Evolutionary conservation across 2,797 vertebrate species (phyloP), one percentile per base, ranked within the genome.

Genomic region (Micrastur ruficollis): DNA sequence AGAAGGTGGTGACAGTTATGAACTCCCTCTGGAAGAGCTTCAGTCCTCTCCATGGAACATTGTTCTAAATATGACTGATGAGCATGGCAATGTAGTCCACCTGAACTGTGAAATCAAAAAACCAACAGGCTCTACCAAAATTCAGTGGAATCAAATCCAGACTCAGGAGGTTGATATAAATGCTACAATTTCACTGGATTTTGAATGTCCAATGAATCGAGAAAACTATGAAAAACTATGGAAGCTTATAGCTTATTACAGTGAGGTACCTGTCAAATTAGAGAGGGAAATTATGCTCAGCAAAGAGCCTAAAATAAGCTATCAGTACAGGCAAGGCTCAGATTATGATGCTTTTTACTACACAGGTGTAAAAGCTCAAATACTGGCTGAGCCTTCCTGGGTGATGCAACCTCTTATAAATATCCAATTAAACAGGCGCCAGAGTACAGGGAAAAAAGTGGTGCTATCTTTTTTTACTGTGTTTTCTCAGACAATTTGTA

Each of bases 211-310:
- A 1, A 98, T 99, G 89, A 98, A 98, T 20, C 97, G 99, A 84
- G 98, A 98, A 19, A 98, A 97, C 73, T 99, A 99, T 32, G 99
- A 99, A 92, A 98, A 98, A 17, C 86, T 99, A 2, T 99, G 99
- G 99, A 98, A 99, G 55, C 97, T 99, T 23, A 98, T 99, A 19
- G 99, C 99, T 2, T 99, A 99, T 82, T 99, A 99, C 92, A 99
- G 99, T 66, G 99, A 98, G 50, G 98, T 98, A 4, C 99, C 99
- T 9, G 98, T 99, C 14, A 99, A 98, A 63, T 93, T 99, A 78
- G 96, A 98, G 94, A 98, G 98, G 14, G 98, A 98, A 15, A 3
- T 78, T 13, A 75, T 97, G 93, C 95, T 98, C 40, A 97, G 93
- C 46, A 93, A 97, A 66, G 98, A 98, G 9, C 98, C 98, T 59